These are phyloP conservation scores for Vulpes lagopus DNA, from an alignment of 2,113 vertebrate genomes.

Conservation along the genomic window DNA sequence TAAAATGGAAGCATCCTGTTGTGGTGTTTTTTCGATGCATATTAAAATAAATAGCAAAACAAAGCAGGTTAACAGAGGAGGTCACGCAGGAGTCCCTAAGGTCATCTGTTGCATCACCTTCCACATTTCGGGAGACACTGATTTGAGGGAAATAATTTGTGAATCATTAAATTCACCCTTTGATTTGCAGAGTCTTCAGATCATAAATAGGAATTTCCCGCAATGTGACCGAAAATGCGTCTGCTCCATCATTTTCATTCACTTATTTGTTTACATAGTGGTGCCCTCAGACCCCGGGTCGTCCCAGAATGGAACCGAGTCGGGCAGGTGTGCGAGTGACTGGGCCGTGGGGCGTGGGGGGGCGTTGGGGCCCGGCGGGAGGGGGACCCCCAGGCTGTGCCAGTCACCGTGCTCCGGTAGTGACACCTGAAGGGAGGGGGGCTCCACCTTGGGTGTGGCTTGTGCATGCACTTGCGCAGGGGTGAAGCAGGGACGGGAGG, in stretches of 20 bases:
- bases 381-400: too few species aligned
- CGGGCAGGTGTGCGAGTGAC: too few species aligned
- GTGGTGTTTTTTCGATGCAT: background rate
- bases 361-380: too few species aligned
- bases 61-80: background rate
- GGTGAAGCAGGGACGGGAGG: too few species aligned
- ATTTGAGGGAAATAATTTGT: background rate
- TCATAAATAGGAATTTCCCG: background rate
- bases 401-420: too few species aligned
- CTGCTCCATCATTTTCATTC: background rate
- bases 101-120: background rate
- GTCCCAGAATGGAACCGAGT: too few species aligned
- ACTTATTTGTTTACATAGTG: background rate
- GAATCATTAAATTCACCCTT: background rate
- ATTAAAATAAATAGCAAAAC: slow-evolving; percentile 5
- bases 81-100: background rate
- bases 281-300: too few species aligned
- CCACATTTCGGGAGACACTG: background rate
- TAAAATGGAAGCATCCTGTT: background rate
- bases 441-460: too few species aligned
- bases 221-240: background rate
- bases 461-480: too few species aligned
- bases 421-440: too few species aligned
- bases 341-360: too few species aligned
- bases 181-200: background rate